Percentiles rank a stretch among this genome's conserved stretches.
Conservation (phyloP, 2,113 vertebrate species). For the Cichladusa arquata region DNA sequence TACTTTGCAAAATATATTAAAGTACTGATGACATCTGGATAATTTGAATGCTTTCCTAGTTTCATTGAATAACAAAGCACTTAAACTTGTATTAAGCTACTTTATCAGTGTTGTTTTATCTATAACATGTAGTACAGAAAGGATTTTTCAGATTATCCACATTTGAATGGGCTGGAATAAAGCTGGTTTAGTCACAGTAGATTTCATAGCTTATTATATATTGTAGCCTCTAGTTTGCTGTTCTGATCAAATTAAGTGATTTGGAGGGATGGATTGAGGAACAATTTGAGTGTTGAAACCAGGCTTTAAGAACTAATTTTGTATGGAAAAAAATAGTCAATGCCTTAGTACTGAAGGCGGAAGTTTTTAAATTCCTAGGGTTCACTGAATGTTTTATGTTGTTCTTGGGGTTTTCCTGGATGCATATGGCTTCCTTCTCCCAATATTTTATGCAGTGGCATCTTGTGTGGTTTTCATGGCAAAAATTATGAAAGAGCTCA, state of each 20-base stretch:
- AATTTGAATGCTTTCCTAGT: background rate
- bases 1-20: background rate
- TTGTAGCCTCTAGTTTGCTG: background rate
- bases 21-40: background rate
- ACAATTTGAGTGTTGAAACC: background rate
- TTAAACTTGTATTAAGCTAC: background rate
- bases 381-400: background rate
- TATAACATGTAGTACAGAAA: background rate
- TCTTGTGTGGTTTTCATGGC: background rate
- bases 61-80: background rate
- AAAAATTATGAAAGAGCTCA: background rate
- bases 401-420: background rate
- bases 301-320: background rate
- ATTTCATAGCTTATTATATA: conserved; percentile 15
- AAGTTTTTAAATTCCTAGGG: background rate
- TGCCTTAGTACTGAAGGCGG: background rate
- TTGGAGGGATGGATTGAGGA: background rate
- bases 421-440: background rate
- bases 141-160: conserved; percentile 21
- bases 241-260: conserved; percentile 27
- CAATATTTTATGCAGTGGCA: accelerated
- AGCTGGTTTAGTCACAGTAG: conserved; percentile 17
- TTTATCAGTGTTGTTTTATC: conserved; percentile 19
- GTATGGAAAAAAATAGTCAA: background rate
- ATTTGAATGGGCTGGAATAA: conserved; percentile 21